phyloP scores from a whole-genome alignment of 2,888 invertebrate species.

The Eristalis tenax region DNA sequence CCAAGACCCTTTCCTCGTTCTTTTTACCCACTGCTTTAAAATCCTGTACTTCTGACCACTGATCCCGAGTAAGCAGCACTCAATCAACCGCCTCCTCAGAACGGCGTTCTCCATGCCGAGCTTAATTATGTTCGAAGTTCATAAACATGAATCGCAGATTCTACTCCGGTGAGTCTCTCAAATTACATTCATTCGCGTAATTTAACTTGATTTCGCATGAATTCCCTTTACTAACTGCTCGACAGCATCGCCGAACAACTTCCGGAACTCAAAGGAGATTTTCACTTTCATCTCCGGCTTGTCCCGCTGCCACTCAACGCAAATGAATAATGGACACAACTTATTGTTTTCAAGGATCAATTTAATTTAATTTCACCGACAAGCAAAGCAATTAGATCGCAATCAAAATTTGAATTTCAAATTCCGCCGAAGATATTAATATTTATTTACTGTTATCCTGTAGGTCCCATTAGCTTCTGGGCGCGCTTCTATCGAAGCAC shows the following conservation, averaged over 20 bases:
- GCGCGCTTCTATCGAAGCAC: neutral
- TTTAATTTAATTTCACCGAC: constrained; percentile 51
- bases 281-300: constrained; percentile 21
- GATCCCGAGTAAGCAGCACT: neutral
- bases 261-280: neutral
- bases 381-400: constrained; percentile 58
- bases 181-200: neutral
- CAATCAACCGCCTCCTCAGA: neutral
- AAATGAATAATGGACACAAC: constrained; percentile 56
- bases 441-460: constrained; percentile 48
- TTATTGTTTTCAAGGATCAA: constrained; percentile 59
- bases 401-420: constrained; percentile 63
- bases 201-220: neutral
- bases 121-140: neutral
- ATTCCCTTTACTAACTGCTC: neutral
- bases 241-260: neutral
- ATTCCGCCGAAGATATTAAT: constrained; percentile 51
- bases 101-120: neutral
- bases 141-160: neutral
- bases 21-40: too few species aligned
- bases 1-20: too few species aligned
- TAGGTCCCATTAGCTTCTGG: neutral
- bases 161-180: neutral
- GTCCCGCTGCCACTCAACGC: constrained; percentile 21
- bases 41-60: too few species aligned